Conservation (phyloP, 2,113 vertebrate genomes). For the Galbula dea region DNA sequence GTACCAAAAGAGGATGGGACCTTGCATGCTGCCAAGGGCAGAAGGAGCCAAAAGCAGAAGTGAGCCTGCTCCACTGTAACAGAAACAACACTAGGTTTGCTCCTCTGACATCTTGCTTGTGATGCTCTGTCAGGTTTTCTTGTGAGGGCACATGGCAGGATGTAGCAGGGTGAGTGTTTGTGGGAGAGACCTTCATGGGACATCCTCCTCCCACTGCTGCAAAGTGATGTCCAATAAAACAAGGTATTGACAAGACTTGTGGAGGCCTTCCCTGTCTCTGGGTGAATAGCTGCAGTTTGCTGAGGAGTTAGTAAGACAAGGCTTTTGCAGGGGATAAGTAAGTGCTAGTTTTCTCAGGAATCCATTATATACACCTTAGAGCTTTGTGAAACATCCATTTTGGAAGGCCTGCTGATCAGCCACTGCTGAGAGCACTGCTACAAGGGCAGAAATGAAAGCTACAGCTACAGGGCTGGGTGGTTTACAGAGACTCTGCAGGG, state of each 20-base stretch:
- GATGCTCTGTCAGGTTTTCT: neutral
- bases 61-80: too few relatives aligned
- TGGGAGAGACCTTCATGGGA: too few relatives aligned
- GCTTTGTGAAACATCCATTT: neutral
- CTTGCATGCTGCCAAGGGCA: neutral
- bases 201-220: neutral
- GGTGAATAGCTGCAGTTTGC: neutral
- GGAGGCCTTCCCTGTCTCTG: neutral
- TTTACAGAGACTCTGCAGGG: neutral
- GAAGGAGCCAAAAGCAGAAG: neutral
- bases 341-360: neutral
- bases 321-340: neutral
- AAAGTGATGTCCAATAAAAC: neutral
- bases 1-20: too few relatives aligned
- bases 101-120: accelerated
- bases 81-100: accelerated
- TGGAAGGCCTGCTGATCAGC: accelerated
- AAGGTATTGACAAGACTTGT: neutral
- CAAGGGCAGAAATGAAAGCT: neutral
- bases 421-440: accelerated
- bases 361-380: too few relatives aligned
- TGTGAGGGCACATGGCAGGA: accelerated
- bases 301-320: neutral
- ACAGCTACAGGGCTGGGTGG: neutral
- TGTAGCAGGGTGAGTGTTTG: neutral